Evolutionary conservation across 2,888 invertebrate genomes (phyloP).

Genomic region (Cyclophora punctaria): DNA sequence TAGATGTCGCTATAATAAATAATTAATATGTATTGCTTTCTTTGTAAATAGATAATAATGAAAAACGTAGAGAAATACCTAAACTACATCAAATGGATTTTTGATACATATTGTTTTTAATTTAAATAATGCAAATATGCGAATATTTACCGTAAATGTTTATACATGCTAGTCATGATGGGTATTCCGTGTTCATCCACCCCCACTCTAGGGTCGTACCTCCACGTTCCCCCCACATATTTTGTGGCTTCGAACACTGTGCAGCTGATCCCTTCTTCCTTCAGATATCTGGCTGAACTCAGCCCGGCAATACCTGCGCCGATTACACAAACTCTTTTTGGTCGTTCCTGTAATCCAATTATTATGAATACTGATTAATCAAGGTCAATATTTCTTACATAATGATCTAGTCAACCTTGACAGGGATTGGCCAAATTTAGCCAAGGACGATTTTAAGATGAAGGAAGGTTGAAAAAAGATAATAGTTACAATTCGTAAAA

Average conservation of each 20-base stretch:
- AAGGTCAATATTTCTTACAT: too few relatives aligned
- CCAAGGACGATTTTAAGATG: too few relatives aligned
- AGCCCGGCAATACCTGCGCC: constrained; percentile 87
- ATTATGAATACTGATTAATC: too few relatives aligned
- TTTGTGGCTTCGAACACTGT: constrained; percentile 81
- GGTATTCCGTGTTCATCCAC: constrained; percentile 79
- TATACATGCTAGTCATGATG: constrained; percentile 34
- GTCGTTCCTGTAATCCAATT: background rate
- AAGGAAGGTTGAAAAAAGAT: too few relatives aligned
- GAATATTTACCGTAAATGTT: background rate
- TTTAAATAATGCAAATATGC: background rate
- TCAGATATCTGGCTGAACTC: constrained; percentile 76
- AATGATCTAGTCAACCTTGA: too few relatives aligned
- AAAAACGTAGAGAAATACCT: too few relatives aligned
- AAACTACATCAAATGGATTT: background rate
- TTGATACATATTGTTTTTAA: background rate
- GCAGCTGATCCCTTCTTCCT: constrained; percentile 65
- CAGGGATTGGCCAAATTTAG: too few relatives aligned
- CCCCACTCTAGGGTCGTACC: constrained; percentile 79
- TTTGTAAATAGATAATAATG: too few relatives aligned
- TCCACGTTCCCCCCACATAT: constrained; percentile 88
- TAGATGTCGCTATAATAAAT: too few relatives aligned
- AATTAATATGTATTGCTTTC: too few relatives aligned
- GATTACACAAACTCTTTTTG: constrained; percentile 68
- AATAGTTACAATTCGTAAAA: too few relatives aligned